Conservation (phyloP, 2,113 vertebrate species). For the Papio anubis region DNA sequence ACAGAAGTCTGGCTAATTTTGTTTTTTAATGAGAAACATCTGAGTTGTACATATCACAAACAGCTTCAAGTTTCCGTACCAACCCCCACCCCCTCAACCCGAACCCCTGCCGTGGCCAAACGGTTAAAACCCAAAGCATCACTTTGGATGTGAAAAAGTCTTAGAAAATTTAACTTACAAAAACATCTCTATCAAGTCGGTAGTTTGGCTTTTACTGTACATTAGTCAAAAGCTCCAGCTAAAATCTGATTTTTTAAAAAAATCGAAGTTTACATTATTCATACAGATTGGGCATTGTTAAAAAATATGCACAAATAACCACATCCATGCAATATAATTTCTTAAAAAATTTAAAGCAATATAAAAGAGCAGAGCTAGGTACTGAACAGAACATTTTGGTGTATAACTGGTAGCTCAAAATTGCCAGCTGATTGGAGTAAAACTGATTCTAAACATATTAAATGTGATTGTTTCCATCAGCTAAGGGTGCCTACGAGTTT, state of each 20-base stretch:
- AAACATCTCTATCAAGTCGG: conserved; percentile 70
- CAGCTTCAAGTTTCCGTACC: conserved; percentile 61
- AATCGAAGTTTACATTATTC: conserved; percentile 82
- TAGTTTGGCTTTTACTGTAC: conserved; percentile 84
- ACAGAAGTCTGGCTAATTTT: conserved; percentile 1
- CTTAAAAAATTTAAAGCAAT: conserved; percentile 78
- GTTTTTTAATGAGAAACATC: conserved; percentile 81
- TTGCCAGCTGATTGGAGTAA: conserved; percentile 15
- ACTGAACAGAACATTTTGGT: conserved; percentile 65
- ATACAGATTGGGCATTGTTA: conserved; percentile 80
- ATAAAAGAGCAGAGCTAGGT: conserved; percentile 79
- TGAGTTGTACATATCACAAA: conserved; percentile 74
- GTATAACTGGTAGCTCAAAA: conserved; percentile 44
- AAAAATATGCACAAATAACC: conserved; percentile 84
- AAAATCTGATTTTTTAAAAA: conserved; percentile 71
- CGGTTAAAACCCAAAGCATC: conserved; percentile 60
- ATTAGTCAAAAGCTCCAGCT: conserved; percentile 81
- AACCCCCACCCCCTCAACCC: not conserved
- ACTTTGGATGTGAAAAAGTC: conserved; percentile 74
- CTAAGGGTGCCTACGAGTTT: not conserved
- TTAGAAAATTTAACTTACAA: conserved; percentile 81
- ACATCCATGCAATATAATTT: conserved; percentile 80
- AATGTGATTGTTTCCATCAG: conserved; percentile 66
- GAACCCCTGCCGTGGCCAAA: conserved; percentile 30
- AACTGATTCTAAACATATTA: conserved; percentile 60